Percentiles rank a stretch among this genome's conserved stretches.
Conservation (phyloP, 2,797 vertebrate genomes). For the Rachycentron canadum region DNA sequence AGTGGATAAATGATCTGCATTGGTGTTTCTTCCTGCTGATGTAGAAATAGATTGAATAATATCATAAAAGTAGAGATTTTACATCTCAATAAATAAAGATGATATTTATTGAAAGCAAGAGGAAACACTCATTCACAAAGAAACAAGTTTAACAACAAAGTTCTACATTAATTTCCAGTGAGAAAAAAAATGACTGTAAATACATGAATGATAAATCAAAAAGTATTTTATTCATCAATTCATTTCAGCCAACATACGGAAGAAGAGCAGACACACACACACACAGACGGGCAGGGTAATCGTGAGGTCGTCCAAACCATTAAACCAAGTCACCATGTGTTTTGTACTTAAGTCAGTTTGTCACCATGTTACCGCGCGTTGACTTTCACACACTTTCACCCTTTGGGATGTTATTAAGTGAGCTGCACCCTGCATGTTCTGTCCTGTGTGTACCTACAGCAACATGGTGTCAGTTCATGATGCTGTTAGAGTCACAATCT, state of each 20-base stretch:
- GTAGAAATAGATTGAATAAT: not conserved
- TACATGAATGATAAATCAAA: constrained; percentile 66
- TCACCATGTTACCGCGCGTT: too few species aligned
- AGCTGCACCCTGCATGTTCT: constrained; percentile 35
- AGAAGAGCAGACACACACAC: constrained; percentile 50
- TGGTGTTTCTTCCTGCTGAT: constrained; percentile 1
- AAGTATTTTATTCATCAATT: constrained; percentile 73
- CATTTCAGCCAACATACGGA: constrained; percentile 60
- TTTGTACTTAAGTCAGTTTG: not conserved
- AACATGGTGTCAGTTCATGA: constrained; percentile 14
- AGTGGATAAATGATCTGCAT: not conserved
- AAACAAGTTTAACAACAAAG: constrained; percentile 8
- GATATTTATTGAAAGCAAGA: not conserved
- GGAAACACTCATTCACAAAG: constrained; percentile 5
- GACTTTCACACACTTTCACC: not conserved
- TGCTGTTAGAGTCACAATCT: constrained; percentile 20
- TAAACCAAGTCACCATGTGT: constrained; percentile 3
- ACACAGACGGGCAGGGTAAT: constrained; percentile 54
- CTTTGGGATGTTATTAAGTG: not conserved
- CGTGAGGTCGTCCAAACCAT: constrained; percentile 2
- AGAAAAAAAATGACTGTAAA: constrained; percentile 49
- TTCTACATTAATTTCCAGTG: constrained; percentile 3
- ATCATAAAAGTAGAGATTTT: not conserved
- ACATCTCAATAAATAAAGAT: not conserved
- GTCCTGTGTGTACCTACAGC: constrained; percentile 34